Evolutionary conservation across 2,888 invertebrate genomes (phyloP).

Genomic region (Drosophila parthenogenetica): DNA sequence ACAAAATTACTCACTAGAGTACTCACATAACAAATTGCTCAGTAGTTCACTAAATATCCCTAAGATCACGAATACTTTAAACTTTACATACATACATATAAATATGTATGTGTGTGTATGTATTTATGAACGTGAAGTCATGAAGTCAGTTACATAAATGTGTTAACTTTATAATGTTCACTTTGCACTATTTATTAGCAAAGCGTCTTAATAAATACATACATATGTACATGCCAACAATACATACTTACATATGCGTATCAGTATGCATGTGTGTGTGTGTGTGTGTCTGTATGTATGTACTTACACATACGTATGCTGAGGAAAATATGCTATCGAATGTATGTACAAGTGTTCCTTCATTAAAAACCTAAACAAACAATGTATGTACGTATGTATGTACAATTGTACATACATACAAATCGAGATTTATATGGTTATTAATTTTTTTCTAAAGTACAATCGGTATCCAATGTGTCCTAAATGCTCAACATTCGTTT

Average conservation of each 20-base stretch:
- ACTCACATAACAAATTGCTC: background rate
- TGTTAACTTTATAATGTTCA: conserved; percentile 11
- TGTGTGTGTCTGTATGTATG: background rate
- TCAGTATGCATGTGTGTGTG: background rate
- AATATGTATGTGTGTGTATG: background rate
- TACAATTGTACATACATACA: conserved; percentile 34
- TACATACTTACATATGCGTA: background rate
- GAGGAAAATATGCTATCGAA: conserved; percentile 5
- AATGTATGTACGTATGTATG: conserved; percentile 23
- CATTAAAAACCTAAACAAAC: conserved; percentile 1
- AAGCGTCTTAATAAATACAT: background rate
- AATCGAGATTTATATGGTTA: conserved; percentile 7
- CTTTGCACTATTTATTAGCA: conserved; percentile 2
- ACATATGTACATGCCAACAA: too few species aligned
- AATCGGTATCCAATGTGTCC: conserved; percentile 59
- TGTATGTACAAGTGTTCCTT: background rate
- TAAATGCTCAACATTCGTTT: conserved; percentile 65
- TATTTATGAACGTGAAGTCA: background rate
- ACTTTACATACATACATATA: background rate
- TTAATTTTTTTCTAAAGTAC: conserved; percentile 66
- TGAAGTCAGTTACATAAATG: conserved; percentile 10
- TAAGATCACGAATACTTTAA: conserved; percentile 3
- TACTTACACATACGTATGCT: background rate
- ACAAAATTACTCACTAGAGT: background rate
- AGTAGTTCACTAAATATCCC: background rate